Conservation (phyloP, 2,113 vertebrate genomes). For the Platysternon megacephalum region DNA sequence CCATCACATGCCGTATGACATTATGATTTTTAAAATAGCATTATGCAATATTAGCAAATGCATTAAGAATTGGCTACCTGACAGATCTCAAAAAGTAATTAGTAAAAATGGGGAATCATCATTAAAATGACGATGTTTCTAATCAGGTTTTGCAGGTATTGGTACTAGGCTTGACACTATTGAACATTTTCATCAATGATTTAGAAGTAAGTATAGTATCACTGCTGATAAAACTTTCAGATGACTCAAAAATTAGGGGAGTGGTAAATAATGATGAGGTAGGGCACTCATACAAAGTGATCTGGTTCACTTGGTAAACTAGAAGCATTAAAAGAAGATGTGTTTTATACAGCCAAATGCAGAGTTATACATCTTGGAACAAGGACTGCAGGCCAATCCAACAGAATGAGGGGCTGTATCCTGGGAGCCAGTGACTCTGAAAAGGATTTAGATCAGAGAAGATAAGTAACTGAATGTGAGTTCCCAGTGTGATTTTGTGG, state of each 20-base stretch:
- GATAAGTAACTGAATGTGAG: neutral
- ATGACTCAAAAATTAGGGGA: neutral
- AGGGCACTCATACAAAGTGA: neutral
- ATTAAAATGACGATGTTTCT: neutral
- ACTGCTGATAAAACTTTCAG: neutral
- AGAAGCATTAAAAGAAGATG: neutral
- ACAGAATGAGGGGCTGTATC: neutral
- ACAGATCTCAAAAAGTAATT: neutral
- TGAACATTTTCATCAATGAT: neutral
- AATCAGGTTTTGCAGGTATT: neutral
- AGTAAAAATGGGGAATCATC: neutral
- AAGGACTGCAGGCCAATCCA: neutral
- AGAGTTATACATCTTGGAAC: neutral
- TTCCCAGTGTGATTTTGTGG: neutral
- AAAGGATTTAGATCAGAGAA: conserved; percentile 4
- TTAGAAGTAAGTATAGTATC: neutral
- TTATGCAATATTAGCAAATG: neutral
- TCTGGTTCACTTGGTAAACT: neutral
- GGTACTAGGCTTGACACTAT: neutral
- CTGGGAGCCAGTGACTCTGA: neutral
- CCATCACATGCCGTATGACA: neutral
- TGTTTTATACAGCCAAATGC: neutral
- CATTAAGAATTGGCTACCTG: neutral
- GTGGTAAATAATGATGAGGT: neutral
- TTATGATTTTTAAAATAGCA: neutral